Conservation (phyloP, 2,797 vertebrate species). For the Acomys russatus region DNA sequence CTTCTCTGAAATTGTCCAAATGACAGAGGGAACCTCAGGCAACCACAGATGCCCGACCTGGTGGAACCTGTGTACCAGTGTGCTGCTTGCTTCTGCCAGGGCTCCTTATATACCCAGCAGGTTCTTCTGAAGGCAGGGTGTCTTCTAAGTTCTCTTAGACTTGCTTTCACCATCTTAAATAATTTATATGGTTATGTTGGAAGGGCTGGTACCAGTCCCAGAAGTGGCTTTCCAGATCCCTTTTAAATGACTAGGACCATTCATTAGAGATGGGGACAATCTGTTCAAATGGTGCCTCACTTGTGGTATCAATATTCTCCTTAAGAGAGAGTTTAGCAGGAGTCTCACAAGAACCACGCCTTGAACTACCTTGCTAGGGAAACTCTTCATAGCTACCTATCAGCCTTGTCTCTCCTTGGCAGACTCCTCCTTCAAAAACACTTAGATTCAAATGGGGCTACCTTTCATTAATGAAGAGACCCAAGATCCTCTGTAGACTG, state of each 20-base stretch:
- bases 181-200: too few species aligned
- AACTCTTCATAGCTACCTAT: background rate
- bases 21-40: background rate
- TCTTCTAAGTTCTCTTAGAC: background rate
- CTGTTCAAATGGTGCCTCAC: rapidly evolving
- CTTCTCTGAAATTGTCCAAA: background rate
- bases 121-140: background rate
- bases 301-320: background rate
- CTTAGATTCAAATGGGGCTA: background rate
- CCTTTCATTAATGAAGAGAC: background rate
- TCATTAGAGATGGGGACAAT: background rate
- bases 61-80: rapidly evolving
- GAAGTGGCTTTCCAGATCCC: background rate
- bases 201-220: background rate
- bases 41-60: background rate
- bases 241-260: background rate
- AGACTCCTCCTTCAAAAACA: background rate
- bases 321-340: background rate
- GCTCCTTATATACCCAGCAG: background rate
- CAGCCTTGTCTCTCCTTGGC: background rate
- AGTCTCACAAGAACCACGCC: background rate
- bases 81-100: too few species aligned
- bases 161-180: background rate
- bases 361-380: too few species aligned
- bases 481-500: background rate